phyloP scores from a whole-genome alignment of 2,113 vertebrate species.

The Sinocyclocheilus anshuiensis region DNA sequence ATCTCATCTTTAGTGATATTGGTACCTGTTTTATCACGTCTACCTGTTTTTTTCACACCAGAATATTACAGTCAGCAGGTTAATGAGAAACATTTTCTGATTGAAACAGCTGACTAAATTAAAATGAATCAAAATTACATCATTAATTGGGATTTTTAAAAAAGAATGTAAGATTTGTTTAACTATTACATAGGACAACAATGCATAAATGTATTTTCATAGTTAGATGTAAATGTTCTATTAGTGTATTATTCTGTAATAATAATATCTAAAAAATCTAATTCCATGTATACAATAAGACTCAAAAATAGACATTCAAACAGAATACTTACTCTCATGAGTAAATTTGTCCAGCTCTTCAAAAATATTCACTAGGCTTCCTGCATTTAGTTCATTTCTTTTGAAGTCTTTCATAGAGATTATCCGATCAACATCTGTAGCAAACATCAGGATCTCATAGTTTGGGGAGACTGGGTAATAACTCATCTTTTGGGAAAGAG shows the following conservation, averaged over 20 bases:
- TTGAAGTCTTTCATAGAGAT: constrained; percentile 63
- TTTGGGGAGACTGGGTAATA: no score
- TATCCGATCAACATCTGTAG: neutral
- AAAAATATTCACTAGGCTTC: rapidly evolving
- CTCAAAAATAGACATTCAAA: neutral
- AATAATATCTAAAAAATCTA: neutral
- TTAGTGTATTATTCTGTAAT: neutral
- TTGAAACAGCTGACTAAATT: neutral
- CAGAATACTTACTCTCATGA: constrained; percentile 57
- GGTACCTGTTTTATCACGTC: constrained; percentile 35
- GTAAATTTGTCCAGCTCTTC: neutral
- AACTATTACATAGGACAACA: neutral
- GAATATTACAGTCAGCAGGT: neutral
- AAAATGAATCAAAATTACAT: neutral
- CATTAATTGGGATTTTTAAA: neutral
- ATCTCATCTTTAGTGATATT: constrained; percentile 48
- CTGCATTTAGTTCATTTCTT: rapidly evolving
- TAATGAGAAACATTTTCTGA: neutral
- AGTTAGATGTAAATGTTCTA: neutral
- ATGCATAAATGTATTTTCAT: neutral
- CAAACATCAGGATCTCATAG: no score
- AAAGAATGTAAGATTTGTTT: neutral
- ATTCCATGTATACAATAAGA: neutral
- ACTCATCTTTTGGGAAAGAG: neutral
- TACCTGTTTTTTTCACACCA: neutral